Evolutionary conservation across 2,888 invertebrate species (phyloP), one percentile per base, ranked within the genome.

Genomic region (Drosophila neonasuta): DNA sequence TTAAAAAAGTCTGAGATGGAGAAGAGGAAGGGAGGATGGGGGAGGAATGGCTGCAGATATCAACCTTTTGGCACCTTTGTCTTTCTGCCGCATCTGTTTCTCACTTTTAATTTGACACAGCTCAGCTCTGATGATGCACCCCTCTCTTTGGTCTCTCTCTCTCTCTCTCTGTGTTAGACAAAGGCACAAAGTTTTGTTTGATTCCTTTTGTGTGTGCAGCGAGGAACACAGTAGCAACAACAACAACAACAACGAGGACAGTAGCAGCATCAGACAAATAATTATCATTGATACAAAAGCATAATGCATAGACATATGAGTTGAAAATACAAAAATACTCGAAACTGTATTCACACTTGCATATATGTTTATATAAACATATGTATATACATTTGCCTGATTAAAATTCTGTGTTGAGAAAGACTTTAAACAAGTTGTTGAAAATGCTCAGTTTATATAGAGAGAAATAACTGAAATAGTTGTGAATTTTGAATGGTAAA

Each of bases 91-190:
- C 78, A 80, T 75, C 86, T 85, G 82, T 74, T 81, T 78, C 72
- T 77, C 78, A 75, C 85, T 88, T 88, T 89, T 87, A 88, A 88
- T 88, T 88, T 89, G 84, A 84, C 86, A 80, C 81, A 24, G 6
- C 24, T 24, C 24, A 24, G 24, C 24, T 24, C 24, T 24, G 6
- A 24, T 24, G 24, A 24, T 24, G 24, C 24, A 24, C 24, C 24
- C 24, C 24, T 24, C 24, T 24, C 24, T 24, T 24, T 24, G 24
- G 24, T 24, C 24, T 24, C 20, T 0, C 20, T 20, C 20, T 13
- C 20, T 13, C 13, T 5, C 24, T 24, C 24, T 24, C 5, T 24
- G 24, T 30, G 29, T 24, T 42, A 77, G 74, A 83, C 83, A 87
- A 87, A 87, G 87, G 71, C 66, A 75, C 81, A 87, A 83, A 87